phyloP scores from a whole-genome alignment of 1,140 invertebrate species.

The Drosophila ohnishii region DNA sequence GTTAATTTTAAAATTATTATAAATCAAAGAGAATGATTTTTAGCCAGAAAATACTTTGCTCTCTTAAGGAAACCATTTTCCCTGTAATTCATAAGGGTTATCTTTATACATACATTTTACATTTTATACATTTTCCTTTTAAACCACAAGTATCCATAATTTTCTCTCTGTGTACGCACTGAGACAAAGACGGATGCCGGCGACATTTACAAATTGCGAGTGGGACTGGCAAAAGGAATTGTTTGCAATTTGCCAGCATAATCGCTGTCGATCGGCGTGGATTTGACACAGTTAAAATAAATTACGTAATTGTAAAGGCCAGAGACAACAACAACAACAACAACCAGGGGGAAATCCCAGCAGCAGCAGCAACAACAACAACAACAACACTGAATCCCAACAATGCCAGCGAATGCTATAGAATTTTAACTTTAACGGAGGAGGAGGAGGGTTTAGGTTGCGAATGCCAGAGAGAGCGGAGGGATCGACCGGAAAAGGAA shows the following conservation, averaged over 20 bases:
- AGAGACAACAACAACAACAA: constrained; percentile 31
- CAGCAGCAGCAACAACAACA: constrained; percentile 16
- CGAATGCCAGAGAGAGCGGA: not conserved
- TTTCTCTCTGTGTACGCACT: constrained; percentile 2
- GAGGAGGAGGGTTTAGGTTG: not conserved
- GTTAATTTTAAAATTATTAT: not conserved
- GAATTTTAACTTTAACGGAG: constrained; percentile 59
- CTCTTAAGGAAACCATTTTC: not conserved
- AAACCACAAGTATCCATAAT: rapidly evolving
- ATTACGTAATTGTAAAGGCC: constrained; percentile 76
- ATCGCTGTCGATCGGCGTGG: constrained; percentile 78
- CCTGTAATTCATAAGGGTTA: too few species aligned
- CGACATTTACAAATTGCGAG: constrained; percentile 76
- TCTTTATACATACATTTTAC: too few species aligned
- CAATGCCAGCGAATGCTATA: constrained; percentile 65
- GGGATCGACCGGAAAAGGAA: constrained; percentile 23
- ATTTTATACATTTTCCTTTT: not conserved
- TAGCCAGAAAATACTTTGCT: not conserved
- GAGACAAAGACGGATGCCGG: constrained; percentile 56
- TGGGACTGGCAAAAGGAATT: constrained; percentile 55
- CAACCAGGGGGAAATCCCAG: constrained; percentile 4
- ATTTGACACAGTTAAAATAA: constrained; percentile 82
- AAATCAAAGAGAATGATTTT: not conserved
- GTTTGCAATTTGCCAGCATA: constrained; percentile 79
- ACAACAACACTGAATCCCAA: constrained; percentile 30